Evolutionary conservation across 1,140 invertebrate genomes (phyloP).

Genomic region (Formica exsecta): DNA sequence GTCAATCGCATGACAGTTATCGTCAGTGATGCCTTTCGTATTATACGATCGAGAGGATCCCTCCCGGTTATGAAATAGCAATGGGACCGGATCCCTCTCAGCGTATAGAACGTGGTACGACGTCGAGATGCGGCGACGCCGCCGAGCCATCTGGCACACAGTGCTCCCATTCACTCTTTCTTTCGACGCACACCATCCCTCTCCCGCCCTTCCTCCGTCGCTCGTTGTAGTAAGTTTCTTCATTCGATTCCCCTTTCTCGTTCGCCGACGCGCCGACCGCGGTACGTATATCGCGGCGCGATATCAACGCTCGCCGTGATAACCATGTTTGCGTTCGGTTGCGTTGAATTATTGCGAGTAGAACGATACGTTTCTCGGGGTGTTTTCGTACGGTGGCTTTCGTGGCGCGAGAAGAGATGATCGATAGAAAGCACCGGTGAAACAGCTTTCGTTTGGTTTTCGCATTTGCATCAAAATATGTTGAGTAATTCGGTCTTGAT

Average conservation of each 20-base stretch:
- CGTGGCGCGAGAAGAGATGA: background rate
- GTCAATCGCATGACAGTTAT: slow-evolving; percentile 55
- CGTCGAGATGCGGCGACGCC: slow-evolving; percentile 38
- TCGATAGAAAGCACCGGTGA: background rate
- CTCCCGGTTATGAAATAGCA: slow-evolving; percentile 69
- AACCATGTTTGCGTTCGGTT: slow-evolving; percentile 49
- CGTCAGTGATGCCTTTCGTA: background rate
- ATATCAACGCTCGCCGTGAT: slow-evolving; percentile 53
- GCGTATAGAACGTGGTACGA: background rate
- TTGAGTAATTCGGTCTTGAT: background rate
- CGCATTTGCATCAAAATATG: background rate
- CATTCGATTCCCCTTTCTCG: slow-evolving; percentile 61
- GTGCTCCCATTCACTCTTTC: slow-evolving; percentile 77
- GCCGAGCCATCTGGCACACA: slow-evolving; percentile 75
- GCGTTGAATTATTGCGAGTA: slow-evolving; percentile 43
- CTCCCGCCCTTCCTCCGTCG: background rate
- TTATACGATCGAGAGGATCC: slow-evolving; percentile 46
- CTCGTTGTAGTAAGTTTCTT: slow-evolving; percentile 62
- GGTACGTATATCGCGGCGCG: slow-evolving; percentile 26
- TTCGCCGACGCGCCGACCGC: slow-evolving; percentile 43
- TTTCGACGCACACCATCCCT: slow-evolving; percentile 47
- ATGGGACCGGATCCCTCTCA: slow-evolving; percentile 31
- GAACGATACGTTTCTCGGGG: background rate
- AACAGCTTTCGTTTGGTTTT: background rate
- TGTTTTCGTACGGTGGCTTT: slow-evolving; percentile 17